Evolutionary conservation across 2,113 vertebrate genomes (phyloP).

Genomic region (Stomatorhinus ivindoensis): DNA sequence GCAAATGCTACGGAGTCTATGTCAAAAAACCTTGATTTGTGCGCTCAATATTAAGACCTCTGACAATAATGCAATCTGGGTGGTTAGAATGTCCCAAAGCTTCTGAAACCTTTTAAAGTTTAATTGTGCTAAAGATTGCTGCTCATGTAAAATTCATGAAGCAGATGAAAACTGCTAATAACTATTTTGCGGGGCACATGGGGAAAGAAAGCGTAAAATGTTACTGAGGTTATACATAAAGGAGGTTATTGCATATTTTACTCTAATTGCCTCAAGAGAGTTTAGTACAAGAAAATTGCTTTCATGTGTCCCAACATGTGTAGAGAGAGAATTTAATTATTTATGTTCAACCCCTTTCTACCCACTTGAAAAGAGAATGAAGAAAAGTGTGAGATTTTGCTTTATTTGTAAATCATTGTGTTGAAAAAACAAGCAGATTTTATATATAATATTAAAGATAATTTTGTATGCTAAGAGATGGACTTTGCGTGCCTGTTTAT

Average conservation of each 20-base stretch:
- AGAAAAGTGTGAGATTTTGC: background rate
- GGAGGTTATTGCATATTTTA: conserved; percentile 66
- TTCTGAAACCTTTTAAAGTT: conserved; percentile 84
- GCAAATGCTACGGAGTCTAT: background rate
- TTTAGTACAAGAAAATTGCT: conserved; percentile 85
- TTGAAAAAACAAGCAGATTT: background rate
- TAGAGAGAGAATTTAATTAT: conserved; percentile 42
- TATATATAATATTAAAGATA: background rate
- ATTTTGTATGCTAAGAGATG: background rate
- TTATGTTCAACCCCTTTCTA: background rate
- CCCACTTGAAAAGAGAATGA: background rate
- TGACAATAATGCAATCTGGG: conserved; percentile 68
- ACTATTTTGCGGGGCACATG: conserved; percentile 64
- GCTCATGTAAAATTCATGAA: conserved; percentile 93
- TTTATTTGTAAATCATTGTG: background rate
- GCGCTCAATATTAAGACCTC: conserved; percentile 37
- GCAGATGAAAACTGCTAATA: conserved; percentile 75
- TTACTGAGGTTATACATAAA: conserved; percentile 71
- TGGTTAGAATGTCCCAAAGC: conserved; percentile 68
- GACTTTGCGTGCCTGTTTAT: background rate
- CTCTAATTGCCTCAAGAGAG: conserved; percentile 88
- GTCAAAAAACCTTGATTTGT: background rate
- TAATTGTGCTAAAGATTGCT: conserved; percentile 84
- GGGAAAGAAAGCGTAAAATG: conserved; percentile 58
- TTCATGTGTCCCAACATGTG: conserved; percentile 79